phyloP scores from a whole-genome alignment of 2,888 invertebrate genomes.

The Yponomeuta evonymella region DNA sequence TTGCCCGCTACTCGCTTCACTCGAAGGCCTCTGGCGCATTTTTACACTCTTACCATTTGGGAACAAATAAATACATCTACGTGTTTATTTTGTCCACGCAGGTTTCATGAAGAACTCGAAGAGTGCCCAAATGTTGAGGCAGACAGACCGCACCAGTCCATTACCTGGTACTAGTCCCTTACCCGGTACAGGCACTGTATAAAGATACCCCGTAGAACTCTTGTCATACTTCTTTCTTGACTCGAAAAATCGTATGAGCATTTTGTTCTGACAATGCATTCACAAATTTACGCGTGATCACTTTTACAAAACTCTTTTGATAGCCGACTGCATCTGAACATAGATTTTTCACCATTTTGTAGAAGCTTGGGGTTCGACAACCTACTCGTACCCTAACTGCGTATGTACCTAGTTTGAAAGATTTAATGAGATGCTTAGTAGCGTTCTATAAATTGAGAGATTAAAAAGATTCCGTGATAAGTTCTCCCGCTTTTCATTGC shows the following conservation, averaged over 20 bases:
- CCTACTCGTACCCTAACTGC: not conserved
- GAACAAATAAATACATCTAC: conserved; percentile 50
- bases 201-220: conserved; percentile 5
- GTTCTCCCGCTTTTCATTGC: conserved; percentile 28
- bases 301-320: conserved; percentile 13
- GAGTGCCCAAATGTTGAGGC: conserved; percentile 81
- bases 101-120: conserved; percentile 81
- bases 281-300: conserved; percentile 13
- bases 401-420: not conserved
- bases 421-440: conserved; percentile 3
- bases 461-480: not conserved
- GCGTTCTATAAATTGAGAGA: not conserved
- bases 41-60: not conserved
- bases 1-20: not conserved
- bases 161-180: conserved; percentile 67
- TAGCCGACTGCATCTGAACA: not conserved
- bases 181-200: conserved; percentile 13
- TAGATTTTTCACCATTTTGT: not conserved
- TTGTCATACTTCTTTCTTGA: conserved; percentile 38
- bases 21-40: conserved; percentile 2
- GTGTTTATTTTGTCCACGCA: conserved; percentile 72
- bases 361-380: conserved; percentile 1
- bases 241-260: conserved; percentile 39
- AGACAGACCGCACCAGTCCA: conserved; percentile 78
- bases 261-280: conserved; percentile 26